Base-by-base conservation (phyloP, 1,140 invertebrate genomes). In the Cecropterus lyciades region DNA sequence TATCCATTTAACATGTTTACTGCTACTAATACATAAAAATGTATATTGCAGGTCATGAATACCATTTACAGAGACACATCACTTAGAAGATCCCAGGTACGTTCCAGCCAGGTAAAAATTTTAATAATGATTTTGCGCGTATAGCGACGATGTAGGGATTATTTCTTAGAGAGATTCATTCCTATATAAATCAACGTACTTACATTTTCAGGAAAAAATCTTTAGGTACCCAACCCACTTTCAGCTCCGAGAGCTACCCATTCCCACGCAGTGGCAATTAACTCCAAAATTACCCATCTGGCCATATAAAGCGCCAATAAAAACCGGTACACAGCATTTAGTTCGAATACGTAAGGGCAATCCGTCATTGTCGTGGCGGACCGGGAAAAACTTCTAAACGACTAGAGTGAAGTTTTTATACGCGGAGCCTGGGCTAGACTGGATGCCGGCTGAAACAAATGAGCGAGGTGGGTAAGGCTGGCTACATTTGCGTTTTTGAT, bases 321-420 rank as follows among this genome's bases (percentile, higher is more conserved):
- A 71, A 71, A 65, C 46, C 27, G 45, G 9, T 48, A 65, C 16
- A 15, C 45, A 65, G 55, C 49, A 65, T 70, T 64, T 64, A 53
- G 42, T 24, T 53, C 62, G 63, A 56, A 48, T 55, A 49, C 69
- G 57, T 64, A 71, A 70, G 16, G 40, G 62, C 65, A 69, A 75
- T 75, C 68, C 65, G 66, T 75, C 73, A 72, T 75, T 75, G 73
- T 75, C 73, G 63, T 14, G 40, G 42, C 67, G 67, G 56, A 70
- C 65, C 45, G 65, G 57, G 71, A 70, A 73, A 76, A 76, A 73
- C 70, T 76, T 68, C 65, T 49, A 70, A 76, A 72, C 69, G 73
- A 72, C 73, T 67, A 63, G 62, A 67, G 24, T 16, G 42, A 60
- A 62, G 67, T 66, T 76, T 72, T 73, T 76, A 69, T 70, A 63